Evolutionary conservation across 2,888 invertebrate genomes (phyloP).

Genomic region (Macaria notata): DNA sequence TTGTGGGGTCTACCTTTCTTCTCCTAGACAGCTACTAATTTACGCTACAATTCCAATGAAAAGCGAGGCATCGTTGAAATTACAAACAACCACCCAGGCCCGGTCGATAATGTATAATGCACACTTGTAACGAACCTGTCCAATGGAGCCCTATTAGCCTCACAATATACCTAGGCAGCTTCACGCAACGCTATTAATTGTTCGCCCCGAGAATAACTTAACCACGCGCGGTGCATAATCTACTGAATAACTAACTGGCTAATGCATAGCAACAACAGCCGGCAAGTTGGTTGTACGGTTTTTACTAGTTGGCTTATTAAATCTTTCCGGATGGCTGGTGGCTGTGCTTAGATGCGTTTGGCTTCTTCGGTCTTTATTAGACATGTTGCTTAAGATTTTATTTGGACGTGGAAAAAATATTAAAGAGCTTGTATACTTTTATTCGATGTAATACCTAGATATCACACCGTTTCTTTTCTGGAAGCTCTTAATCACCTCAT

Average conservation of each 20-base stretch:
- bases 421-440: too few species aligned
- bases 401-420: too few species aligned
- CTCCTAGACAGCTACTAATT: not conserved
- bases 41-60: slow-evolving; percentile 20
- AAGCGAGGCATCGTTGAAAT: slow-evolving; percentile 19
- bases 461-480: too few species aligned
- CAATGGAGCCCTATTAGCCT: slow-evolving; percentile 27
- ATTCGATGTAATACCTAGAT: too few species aligned
- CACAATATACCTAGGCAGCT: slow-evolving; percentile 30
- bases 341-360: too few species aligned
- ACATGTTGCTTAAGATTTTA: too few species aligned
- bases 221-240: slow-evolving; percentile 27
- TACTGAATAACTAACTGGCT: slow-evolving; percentile 33
- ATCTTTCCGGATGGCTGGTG: too few species aligned
- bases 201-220: slow-evolving; percentile 34
- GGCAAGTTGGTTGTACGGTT: not conserved
- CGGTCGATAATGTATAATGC: slow-evolving; percentile 33
- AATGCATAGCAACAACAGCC: not conserved
- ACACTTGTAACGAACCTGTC: slow-evolving; percentile 41
- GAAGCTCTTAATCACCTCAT: too few species aligned
- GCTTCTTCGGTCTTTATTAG: too few species aligned
- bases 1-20: too few species aligned
- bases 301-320: too few species aligned
- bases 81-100: slow-evolving; percentile 6
- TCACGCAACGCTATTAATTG: slow-evolving; percentile 42